Evolutionary conservation across 2,113 vertebrate genomes (phyloP).

Genomic region (Excalfactoria chinensis): DNA sequence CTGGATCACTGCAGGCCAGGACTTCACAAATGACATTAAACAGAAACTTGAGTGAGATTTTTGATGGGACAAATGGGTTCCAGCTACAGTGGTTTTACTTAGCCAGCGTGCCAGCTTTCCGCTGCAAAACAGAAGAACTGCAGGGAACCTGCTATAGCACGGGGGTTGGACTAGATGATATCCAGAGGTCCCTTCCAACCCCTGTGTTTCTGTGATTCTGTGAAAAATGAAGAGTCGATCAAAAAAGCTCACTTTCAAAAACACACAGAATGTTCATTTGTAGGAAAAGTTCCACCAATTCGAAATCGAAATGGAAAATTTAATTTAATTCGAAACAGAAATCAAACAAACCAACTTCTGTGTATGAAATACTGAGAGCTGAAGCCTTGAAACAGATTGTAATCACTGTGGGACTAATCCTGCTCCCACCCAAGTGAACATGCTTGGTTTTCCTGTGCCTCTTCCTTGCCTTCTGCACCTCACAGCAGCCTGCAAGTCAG

Average conservation of each 20-base stretch:
- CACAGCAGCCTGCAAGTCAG: neutral
- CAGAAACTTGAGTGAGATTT: neutral
- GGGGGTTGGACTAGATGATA: too few species aligned
- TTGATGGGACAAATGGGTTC: neutral
- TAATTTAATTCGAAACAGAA: neutral
- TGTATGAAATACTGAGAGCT: neutral
- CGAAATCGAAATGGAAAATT: neutral
- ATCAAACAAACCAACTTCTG: neutral
- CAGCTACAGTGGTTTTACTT: neutral
- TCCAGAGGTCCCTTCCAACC: too few species aligned
- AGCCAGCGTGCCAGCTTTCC: neutral
- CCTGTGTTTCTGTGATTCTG: too few species aligned
- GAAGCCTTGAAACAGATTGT: neutral
- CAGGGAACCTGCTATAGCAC: too few species aligned
- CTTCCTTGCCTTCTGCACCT: neutral
- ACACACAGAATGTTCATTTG: neutral
- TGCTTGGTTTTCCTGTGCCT: neutral
- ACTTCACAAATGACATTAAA: neutral
- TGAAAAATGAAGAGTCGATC: neutral
- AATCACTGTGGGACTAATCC: neutral
- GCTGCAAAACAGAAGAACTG: neutral
- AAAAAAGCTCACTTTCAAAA: neutral
- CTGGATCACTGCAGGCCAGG: neutral
- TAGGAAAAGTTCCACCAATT: neutral
- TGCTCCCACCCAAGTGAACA: neutral